A percentile compares a stretch with the other conserved stretches of the same genome.
Evolutionary conservation across 2,888 invertebrate species (phyloP).

Genomic region (Petrolisthes cinctipes): DNA sequence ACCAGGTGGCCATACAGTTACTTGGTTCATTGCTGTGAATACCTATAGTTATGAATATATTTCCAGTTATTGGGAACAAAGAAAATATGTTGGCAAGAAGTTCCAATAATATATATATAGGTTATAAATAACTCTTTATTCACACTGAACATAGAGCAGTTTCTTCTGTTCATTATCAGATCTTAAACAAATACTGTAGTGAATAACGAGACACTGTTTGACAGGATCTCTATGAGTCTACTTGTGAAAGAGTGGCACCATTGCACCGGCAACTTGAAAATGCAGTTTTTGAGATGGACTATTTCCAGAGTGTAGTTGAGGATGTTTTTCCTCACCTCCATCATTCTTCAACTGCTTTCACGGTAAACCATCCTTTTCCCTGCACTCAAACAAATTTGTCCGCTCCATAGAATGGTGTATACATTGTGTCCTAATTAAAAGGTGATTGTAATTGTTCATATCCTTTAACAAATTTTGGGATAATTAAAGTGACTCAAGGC

Average conservation of each 20-base stretch:
- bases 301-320: slow-evolving; percentile 21
- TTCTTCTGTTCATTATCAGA: too few species aligned
- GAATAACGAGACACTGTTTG: background rate
- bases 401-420: background rate
- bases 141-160: too few species aligned
- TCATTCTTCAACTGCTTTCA: slow-evolving; percentile 30
- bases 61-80: too few species aligned
- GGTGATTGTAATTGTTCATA: background rate
- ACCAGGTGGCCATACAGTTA: too few species aligned
- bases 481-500: too few species aligned
- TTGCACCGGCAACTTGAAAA: slow-evolving; percentile 24
- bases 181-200: too few species aligned
- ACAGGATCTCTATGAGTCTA: slow-evolving; percentile 7
- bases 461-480: too few species aligned
- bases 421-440: background rate
- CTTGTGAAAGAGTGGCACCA: background rate
- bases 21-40: too few species aligned
- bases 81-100: too few species aligned
- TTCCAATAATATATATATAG: too few species aligned
- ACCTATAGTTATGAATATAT: too few species aligned
- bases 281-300: slow-evolving; percentile 34
- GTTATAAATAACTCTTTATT: too few species aligned
- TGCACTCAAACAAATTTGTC: background rate
- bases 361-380: background rate
- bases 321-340: background rate